Base-by-base conservation (phyloP, 2,888 invertebrate genomes). In the Drosophila recens region DNA sequence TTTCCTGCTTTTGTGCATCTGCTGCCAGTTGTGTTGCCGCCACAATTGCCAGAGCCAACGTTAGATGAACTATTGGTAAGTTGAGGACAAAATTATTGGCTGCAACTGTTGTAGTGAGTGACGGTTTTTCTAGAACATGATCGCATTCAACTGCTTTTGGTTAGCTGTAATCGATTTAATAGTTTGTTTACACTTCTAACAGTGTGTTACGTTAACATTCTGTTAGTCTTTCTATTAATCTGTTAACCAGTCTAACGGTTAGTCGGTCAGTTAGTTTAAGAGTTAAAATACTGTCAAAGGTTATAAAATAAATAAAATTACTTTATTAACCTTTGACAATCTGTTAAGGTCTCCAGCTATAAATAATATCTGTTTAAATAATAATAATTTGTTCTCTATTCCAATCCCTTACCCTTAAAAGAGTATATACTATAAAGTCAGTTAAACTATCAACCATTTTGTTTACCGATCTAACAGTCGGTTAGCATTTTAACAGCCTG, bases 51-150 rank as follows among this genome's bases (percentile, higher is more conserved):
- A 0, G 95, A 95, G 75, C 93, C 94, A 34, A 94, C 94, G 0
- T 90, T 95, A 33, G 94, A 95, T 72, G 95, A 95, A 86, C 88
- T 95, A 4, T 82, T 95, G 93, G 95, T 95, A 89, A 91, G 93
- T 76, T 23, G 2, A 17, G 33, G 4, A 9, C 4, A n/a, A 20
- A 6, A 11, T 17, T 15, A 11, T 30, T 13, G 6, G n/a, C 5
- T 13, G 10, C n/a, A 13, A 33, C 11, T 49, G 17, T 51, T 23
- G n/a, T 13, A 2, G 38, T 1, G 4, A 4, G 5, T n/a, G 34
- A 11, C 11, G 43, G 11, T 20, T 20, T 4, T 11, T 15, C 38
- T 38, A 15, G 15, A 40, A 40, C 15, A 43, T 42, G 38, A 23
- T 20, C 17, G 17, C 17, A 17, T 17, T 17, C 17, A 17, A 17